Evolutionary conservation across 2,113 vertebrate species (phyloP).

Genomic region (Junco hyemalis): DNA sequence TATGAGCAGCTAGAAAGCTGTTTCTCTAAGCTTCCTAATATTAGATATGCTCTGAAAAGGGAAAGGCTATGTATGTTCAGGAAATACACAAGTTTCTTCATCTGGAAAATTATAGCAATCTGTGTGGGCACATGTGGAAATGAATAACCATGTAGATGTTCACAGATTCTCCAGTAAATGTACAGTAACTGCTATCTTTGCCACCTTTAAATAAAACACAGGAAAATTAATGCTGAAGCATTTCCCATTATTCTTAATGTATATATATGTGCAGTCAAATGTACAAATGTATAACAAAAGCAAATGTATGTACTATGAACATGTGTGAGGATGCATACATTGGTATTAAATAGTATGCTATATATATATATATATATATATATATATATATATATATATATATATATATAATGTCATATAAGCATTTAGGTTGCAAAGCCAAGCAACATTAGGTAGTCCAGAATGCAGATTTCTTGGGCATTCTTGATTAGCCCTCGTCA

Average conservation of each 20-base stretch:
- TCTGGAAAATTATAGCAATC: neutral
- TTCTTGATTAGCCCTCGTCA: neutral
- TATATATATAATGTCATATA: neutral
- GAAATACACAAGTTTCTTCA: neutral
- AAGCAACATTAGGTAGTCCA: neutral
- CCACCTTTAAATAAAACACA: neutral
- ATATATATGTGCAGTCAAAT: neutral
- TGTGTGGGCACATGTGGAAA: neutral
- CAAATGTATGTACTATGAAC: neutral
- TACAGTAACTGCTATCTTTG: neutral
- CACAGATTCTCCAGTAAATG: neutral
- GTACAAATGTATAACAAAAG: neutral
- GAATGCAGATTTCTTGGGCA: neutral
- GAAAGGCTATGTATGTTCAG: neutral
- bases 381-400: neutral
- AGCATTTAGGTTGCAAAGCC: neutral
- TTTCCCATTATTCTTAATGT: neutral
- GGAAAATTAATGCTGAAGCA: neutral
- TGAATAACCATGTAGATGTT: neutral
- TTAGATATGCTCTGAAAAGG: neutral
- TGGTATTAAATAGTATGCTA: neutral
- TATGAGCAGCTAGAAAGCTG: neutral
- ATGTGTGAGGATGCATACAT: neutral
- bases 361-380: neutral
- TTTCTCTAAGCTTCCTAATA: neutral